A percentile compares a stretch with the other conserved stretches of the same genome.
These are phyloP conservation scores for Cheilinus undulatus DNA, from an alignment of 2,113 vertebrate species.

Conservation along the genomic window DNA sequence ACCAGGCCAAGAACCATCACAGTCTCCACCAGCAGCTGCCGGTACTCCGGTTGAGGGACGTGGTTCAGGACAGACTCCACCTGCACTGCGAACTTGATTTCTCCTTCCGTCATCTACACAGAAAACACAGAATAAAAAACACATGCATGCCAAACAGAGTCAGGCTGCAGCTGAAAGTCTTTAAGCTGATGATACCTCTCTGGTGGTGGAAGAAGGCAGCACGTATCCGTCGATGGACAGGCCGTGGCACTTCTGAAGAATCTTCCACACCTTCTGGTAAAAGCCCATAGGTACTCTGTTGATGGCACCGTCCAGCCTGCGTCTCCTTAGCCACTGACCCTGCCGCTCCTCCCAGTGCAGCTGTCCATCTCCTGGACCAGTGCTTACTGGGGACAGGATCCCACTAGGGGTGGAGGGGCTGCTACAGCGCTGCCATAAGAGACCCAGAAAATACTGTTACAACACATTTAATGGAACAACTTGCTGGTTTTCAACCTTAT, in stretches of 20 bases:
- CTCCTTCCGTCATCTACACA: slow-evolving; percentile 92
- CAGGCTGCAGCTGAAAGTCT: neutral
- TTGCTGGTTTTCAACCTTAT: slow-evolving; percentile 25
- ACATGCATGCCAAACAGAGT: neutral
- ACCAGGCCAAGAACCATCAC: slow-evolving; percentile 92
- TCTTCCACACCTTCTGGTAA: slow-evolving; percentile 97
- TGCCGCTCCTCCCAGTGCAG: slow-evolving; percentile 91
- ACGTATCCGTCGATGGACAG: slow-evolving; percentile 97
- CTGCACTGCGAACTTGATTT: slow-evolving; percentile 98
- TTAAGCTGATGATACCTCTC: slow-evolving; percentile 85
- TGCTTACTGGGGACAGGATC: slow-evolving; percentile 85
- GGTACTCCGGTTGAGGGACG: slow-evolving; percentile 95
- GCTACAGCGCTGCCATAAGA: slow-evolving; percentile 87
- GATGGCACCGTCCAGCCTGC: slow-evolving; percentile 95
- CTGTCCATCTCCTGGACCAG: slow-evolving; percentile 71
- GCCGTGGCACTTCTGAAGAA: slow-evolving; percentile 98
- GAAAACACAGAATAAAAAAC: slow-evolving; percentile 7
- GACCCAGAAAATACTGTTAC: neutral
- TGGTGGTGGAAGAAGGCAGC: slow-evolving; percentile 95
- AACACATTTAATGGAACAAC: neutral
- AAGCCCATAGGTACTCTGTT: slow-evolving; percentile 98
- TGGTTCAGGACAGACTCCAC: slow-evolving; percentile 98
- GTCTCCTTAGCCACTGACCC: slow-evolving; percentile 97
- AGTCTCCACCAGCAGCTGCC: slow-evolving; percentile 96
- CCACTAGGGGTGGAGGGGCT: slow-evolving; percentile 94